Base-by-base conservation (phyloP, 1,140 invertebrate species). In the Drosophila ohnishii region DNA sequence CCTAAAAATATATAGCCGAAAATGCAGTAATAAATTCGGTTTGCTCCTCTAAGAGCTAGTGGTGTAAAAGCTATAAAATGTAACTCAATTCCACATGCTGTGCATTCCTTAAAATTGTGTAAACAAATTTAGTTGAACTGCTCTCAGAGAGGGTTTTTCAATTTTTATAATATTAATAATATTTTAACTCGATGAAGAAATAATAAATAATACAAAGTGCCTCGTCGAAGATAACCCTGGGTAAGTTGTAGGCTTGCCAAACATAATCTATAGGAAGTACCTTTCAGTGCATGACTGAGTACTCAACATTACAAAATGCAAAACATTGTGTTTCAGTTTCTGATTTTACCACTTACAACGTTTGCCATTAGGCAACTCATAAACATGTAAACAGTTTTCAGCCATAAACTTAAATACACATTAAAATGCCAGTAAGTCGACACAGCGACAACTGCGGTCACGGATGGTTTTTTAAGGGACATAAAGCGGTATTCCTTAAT, bases 391-490 rank as follows among this genome's bases (percentile, higher is more conserved):
- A 40, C 51, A 55, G 51, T 55, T 55, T 55, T 37, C 34, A 61
- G 62, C 11, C 73, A 71, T 81, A 76, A 76, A 81, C 72, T 76
- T 65, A 81, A 81, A 81, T 74, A 77, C 67, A 64, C 69, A 82
- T 70, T 77, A 58, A 74, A 70, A 71, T 44, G 47, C 28, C 47
- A 59, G 63, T 66, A 56, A 42, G 51, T 45, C 37, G 45, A 66
- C 40, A 39, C 19, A 35, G 58, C 55, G 61, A 74, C 70, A 66
- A 35, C 42, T 47, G 67, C 71, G 45, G 57, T 61, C 51, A 65
- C 69, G 61, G 47, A 44, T 64, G 14, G 47, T 34, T 61, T 48
- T 67, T 51, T 32, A 55, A 60, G 42, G 60, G 60, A 74, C 67
- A 74, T 47, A 70, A 35, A 69, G 42, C 50, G 56, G 53, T 34